These are phyloP conservation scores for Eueides isabella DNA, from an alignment of 1,140 invertebrate species.

Conservation along the genomic window DNA sequence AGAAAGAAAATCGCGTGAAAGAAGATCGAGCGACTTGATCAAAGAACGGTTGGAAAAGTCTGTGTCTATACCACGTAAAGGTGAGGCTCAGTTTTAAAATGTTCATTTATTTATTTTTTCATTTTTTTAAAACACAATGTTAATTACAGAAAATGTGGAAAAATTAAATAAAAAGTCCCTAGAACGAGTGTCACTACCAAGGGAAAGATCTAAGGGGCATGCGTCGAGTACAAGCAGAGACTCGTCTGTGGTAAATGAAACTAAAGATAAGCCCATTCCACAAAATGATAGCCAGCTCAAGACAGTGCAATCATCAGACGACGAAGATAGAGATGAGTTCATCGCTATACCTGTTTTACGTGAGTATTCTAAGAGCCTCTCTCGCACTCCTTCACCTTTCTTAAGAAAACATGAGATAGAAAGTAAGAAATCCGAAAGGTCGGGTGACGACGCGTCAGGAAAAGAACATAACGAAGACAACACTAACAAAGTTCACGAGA, in stretches of 20 bases:
- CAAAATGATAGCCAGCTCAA: slow-evolving; percentile 59
- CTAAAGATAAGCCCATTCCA: slow-evolving; percentile 47
- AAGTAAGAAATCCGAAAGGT: slow-evolving; percentile 75
- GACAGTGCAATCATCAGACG: slow-evolving; percentile 71
- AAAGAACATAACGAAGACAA: slow-evolving; percentile 72
- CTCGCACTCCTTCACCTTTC: slow-evolving; percentile 90
- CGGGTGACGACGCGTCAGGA: slow-evolving; percentile 67
- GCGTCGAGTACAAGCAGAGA: slow-evolving; percentile 78
- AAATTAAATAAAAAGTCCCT: slow-evolving; percentile 64
- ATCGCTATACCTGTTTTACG: slow-evolving; percentile 62
- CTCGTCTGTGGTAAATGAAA: slow-evolving; percentile 67
- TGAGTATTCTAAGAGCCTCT: slow-evolving; percentile 87
- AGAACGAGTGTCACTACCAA: slow-evolving; percentile 55
- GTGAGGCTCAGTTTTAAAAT: slow-evolving; percentile 38
- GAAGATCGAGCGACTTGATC: slow-evolving; percentile 72
- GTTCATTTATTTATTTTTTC: background rate
- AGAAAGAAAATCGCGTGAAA: slow-evolving; percentile 72
- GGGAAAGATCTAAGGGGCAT: slow-evolving; percentile 69
- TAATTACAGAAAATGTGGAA: slow-evolving; percentile 63
- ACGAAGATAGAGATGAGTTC: slow-evolving; percentile 72
- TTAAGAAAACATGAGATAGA: slow-evolving; percentile 89
- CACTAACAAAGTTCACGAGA: slow-evolving; percentile 52
- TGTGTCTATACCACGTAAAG: slow-evolving; percentile 74
- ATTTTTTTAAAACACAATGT: background rate
- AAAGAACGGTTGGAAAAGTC: slow-evolving; percentile 77